Evolutionary conservation across 53 echinoderm and acorn worm genomes (phyloP).

Genomic region (Echinarachnius parma): DNA sequence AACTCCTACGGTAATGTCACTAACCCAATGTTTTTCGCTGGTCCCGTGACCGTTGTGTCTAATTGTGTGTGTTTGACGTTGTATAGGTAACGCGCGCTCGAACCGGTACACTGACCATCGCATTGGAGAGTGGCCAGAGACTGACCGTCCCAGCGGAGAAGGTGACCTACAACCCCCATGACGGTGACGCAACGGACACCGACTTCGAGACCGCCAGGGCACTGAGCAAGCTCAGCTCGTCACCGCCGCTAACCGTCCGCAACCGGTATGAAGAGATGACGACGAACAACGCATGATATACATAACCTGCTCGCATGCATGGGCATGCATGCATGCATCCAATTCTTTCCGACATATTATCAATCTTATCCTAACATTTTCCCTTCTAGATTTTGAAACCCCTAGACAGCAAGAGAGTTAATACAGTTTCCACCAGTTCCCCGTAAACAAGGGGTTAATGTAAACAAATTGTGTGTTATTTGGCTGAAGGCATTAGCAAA

Average conservation of each 20-base stretch:
- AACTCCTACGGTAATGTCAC: background rate
- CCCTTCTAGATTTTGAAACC: too few relatives aligned
- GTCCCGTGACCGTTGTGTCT: too few relatives aligned
- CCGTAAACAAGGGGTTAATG: too few relatives aligned
- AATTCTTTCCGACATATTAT: too few relatives aligned
- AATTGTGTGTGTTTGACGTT: background rate
- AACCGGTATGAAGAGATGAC: conserved; percentile 14
- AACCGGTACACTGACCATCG: conserved; percentile 73
- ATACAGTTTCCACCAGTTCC: too few relatives aligned
- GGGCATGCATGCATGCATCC: too few relatives aligned
- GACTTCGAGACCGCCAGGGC: conserved; percentile 38
- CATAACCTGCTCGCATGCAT: too few relatives aligned
- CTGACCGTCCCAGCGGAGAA: conserved; percentile 68
- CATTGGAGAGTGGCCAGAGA: conserved; percentile 65
- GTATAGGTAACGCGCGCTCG: conserved; percentile 60
- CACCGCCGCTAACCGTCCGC: conserved; percentile 42
- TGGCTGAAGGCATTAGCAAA: too few relatives aligned
- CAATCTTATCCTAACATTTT: too few relatives aligned
- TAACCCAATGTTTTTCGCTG: background rate
- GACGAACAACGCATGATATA: background rate
- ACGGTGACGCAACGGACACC: conserved; percentile 3
- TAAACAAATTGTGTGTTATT: too few relatives aligned
- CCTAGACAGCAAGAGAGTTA: too few relatives aligned
- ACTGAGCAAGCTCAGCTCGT: conserved; percentile 40
- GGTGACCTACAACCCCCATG: conserved; percentile 62